Percentiles rank a stretch among this genome's conserved stretches.
phyloP scores from a whole-genome alignment of 2,113 vertebrate species.

The Poeciliopsis turrubarensis region DNA sequence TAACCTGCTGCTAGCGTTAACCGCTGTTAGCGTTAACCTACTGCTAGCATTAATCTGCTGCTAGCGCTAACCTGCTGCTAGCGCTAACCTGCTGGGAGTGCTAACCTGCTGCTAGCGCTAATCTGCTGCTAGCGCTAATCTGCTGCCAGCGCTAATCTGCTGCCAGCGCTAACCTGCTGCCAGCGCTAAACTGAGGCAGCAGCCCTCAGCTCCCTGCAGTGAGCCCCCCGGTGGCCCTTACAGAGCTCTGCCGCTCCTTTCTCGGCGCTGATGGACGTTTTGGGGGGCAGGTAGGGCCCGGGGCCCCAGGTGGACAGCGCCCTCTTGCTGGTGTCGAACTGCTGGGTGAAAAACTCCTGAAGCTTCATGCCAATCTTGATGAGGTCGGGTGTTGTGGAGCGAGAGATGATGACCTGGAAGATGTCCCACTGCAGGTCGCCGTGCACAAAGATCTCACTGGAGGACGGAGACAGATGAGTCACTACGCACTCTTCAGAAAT shows the following conservation, averaged over 20 bases:
- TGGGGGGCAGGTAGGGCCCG: constrained; percentile 92
- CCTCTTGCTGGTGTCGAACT: constrained; percentile 98
- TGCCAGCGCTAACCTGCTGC: background rate
- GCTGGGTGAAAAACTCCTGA: constrained; percentile 99
- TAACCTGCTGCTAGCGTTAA: too few relatives aligned
- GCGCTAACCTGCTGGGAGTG: too few relatives aligned
- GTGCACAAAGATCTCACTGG: constrained; percentile 95
- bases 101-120: too few relatives aligned
- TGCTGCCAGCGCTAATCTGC: too few relatives aligned
- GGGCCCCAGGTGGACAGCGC: constrained; percentile 98
- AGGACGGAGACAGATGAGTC: background rate
- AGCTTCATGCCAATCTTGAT: constrained; percentile 99
- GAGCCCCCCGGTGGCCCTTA: constrained; percentile 71
- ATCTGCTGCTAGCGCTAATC: too few relatives aligned
- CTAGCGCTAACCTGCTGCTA: too few relatives aligned
- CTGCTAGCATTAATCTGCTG: too few relatives aligned
- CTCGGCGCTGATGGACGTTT: constrained; percentile 86
- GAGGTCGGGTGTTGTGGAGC: constrained; percentile 96
- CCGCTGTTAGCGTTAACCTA: too few relatives aligned
- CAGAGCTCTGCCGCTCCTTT: constrained; percentile 89
- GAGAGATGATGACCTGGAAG: constrained; percentile 99
- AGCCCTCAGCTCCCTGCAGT: too few relatives aligned
- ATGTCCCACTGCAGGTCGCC: constrained; percentile 99
- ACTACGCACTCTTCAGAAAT: too few relatives aligned
- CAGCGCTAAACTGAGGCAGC: too few relatives aligned